A percentile compares a stretch with the other conserved stretches of the same genome.
phyloP scores from a whole-genome alignment of 2,113 vertebrate genomes.

The Heloderma charlesbogerti region DNA sequence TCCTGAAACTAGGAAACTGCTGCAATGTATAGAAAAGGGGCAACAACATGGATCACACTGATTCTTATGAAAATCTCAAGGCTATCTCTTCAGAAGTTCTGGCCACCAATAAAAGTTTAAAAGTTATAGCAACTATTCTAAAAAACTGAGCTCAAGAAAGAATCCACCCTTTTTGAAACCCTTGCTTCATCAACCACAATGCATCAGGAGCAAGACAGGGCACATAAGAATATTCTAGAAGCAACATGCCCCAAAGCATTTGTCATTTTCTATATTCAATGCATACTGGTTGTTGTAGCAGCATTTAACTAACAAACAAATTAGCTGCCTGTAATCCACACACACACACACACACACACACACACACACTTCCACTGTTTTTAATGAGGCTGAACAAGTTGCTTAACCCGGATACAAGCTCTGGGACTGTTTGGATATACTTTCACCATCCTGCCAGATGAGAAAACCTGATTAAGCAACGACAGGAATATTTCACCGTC shows the following conservation, averaged over 20 bases:
- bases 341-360: no score
- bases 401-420: background rate
- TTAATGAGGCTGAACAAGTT: background rate
- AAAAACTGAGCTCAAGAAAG: background rate
- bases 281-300: background rate
- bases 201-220: background rate
- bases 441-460: slow-evolving; percentile 1
- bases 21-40: background rate
- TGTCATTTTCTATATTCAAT: background rate
- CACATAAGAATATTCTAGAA: background rate
- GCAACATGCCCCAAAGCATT: background rate
- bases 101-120: background rate
- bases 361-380: background rate
- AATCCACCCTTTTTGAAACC: background rate
- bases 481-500: background rate
- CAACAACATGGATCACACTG: background rate
- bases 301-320: background rate
- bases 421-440: background rate
- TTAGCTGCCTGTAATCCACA: background rate
- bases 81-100: background rate
- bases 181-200: background rate
- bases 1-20: slow-evolving; percentile 1
- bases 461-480: background rate
- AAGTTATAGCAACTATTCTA: background rate
- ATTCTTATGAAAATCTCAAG: background rate